Evolutionary conservation across 2,113 vertebrate genomes (phyloP), one percentile per base, ranked within the genome.

Genomic region (Boulengeromyrus knoepffleri): DNA sequence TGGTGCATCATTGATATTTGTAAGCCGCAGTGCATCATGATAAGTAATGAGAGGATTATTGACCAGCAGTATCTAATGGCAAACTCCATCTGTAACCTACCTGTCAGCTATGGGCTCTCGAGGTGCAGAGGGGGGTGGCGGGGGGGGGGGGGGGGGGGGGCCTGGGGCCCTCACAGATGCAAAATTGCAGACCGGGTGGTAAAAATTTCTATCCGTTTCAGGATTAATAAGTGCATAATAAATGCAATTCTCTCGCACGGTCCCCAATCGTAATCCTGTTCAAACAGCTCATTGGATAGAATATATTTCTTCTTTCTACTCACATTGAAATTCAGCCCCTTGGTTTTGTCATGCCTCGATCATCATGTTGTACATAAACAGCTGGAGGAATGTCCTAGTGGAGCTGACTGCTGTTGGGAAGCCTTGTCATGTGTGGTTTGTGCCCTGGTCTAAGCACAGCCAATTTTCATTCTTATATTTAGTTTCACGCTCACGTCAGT

Each of bases 11-110:
- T 96, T 96, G 95, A 96, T 96, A 96, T 94, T 94, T 94, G 93
- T 94, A 95, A 94, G 95, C 94, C 94, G 95, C 91, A 95, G 94
- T 96, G 95, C 95, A 96, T 97, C 95, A 96, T 94, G 94, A 95
- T 95, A 96, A 96, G 95, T 96, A 96, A 96, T 95, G 95, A 96
- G 95, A 94, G 93, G 95, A 95, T 96, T 96, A 96, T 96, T 95
- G 95, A 95, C 94, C 93, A 90, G 94, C 92, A 95, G 93, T 93
- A 92, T 95, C 95, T 94, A 95, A 95, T 93, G 92, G 92, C 92
- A 90, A 93, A 93, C 93, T 95, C 95, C 94, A 95, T 95, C 94
- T 94, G 93, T 94, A 93, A 92, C 83, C 62, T 89, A 74, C 89
- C 88, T 94, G 94, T 94, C 93, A 90, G 85, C 80, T 85, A 74